Percentiles rank a stretch among this genome's conserved stretches.
Conservation (phyloP, 2,888 invertebrate genomes). For the Conomelus anceps region DNA sequence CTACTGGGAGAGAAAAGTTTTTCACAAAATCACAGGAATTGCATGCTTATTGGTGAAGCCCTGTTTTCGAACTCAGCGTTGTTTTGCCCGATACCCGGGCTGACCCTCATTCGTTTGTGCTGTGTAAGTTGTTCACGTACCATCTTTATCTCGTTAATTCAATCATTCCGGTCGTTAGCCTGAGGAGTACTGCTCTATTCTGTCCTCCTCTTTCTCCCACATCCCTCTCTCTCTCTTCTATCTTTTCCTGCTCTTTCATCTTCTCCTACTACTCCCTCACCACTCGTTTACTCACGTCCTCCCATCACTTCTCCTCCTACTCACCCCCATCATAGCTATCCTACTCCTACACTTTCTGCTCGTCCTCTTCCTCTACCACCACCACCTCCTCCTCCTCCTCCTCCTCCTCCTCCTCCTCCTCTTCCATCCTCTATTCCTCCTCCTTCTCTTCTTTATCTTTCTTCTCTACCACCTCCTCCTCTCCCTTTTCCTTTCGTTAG, state of each 20-base stretch:
- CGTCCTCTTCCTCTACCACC: too few relatives aligned
- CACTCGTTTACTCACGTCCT: background rate
- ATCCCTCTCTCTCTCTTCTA: background rate
- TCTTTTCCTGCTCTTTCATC: background rate
- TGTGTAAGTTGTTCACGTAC: background rate
- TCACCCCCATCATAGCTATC: too few relatives aligned
- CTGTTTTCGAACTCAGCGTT: background rate
- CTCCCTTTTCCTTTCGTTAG: background rate
- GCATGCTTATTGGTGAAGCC: background rate
- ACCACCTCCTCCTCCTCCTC: too few relatives aligned
- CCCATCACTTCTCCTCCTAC: background rate
- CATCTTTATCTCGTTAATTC: background rate
- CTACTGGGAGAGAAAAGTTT: background rate
- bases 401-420: too few relatives aligned
- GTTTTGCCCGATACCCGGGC: background rate
- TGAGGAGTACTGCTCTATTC: background rate
- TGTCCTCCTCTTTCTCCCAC: too few relatives aligned
- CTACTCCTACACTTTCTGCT: too few relatives aligned
- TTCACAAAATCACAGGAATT: background rate
- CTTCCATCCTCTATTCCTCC: too few relatives aligned
- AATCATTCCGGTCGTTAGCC: background rate
- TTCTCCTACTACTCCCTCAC: background rate
- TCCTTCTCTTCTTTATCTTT: too few relatives aligned
- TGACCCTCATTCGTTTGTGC: background rate
- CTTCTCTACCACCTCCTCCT: too few relatives aligned